Percentiles rank a stretch among this genome's conserved stretches.
Evolutionary conservation across 2,113 vertebrate genomes (phyloP).

Genomic region (Hyla sarda): DNA sequence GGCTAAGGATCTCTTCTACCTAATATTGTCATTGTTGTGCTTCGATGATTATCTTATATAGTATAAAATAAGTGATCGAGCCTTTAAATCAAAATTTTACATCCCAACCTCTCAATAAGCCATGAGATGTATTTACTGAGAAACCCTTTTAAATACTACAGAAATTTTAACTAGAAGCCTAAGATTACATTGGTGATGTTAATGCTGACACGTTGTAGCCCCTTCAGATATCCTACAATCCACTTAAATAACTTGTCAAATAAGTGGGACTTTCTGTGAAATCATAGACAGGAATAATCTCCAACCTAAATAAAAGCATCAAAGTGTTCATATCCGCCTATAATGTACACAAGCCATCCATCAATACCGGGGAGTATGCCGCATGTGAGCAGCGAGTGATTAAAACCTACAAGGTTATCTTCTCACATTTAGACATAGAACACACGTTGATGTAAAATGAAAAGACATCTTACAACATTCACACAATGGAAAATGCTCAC

Average conservation of each 20-base stretch:
- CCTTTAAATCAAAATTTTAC: too few species aligned
- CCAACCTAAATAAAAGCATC: constrained; percentile 12
- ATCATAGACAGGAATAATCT: background rate
- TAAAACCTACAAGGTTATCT: constrained; percentile 39
- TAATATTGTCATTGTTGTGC: too few species aligned
- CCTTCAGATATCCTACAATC: background rate
- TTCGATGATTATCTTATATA: too few species aligned
- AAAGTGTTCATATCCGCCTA: constrained; percentile 27
- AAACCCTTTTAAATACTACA: background rate
- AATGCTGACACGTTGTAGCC: background rate
- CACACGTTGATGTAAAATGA: constrained; percentile 5
- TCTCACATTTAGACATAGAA: constrained; percentile 24
- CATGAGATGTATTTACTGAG: background rate
- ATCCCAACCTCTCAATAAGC: background rate
- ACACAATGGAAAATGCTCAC: background rate
- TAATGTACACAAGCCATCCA: constrained; percentile 46
- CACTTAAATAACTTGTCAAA: constrained; percentile 21
- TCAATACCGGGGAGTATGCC: constrained; percentile 17
- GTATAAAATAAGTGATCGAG: too few species aligned
- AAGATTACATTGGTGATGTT: background rate
- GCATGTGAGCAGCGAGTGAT: background rate
- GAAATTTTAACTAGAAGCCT: background rate
- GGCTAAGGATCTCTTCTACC: too few species aligned
- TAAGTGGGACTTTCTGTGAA: constrained; percentile 14
- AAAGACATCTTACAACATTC: background rate